phyloP scores from a whole-genome alignment of 1,140 invertebrate genomes.

The Drosophila aff. region DNA sequence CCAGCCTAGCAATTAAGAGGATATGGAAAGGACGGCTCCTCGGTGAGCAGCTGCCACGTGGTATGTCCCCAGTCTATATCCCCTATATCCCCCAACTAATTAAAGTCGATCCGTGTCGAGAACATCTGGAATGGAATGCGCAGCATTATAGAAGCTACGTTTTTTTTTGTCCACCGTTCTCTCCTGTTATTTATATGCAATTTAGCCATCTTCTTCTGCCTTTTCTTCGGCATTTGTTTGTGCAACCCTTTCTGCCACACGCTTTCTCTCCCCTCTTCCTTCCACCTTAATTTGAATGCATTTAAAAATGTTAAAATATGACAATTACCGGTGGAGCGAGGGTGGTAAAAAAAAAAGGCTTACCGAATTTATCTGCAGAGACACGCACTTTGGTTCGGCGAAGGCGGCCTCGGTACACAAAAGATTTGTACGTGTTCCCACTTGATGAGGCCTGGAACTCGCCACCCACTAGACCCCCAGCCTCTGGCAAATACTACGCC shows the following conservation, averaged over 20 bases:
- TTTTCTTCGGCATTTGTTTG: constrained; percentile 46
- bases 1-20: neutral
- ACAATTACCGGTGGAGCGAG: constrained; percentile 36
- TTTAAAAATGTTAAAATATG: constrained; percentile 84
- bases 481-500: constrained; percentile 35
- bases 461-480: constrained; percentile 5
- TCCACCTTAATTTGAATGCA: constrained; percentile 76
- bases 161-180: constrained; percentile 1
- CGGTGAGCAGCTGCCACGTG: constrained; percentile 3
- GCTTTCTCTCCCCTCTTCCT: neutral
- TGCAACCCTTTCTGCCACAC: constrained; percentile 63
- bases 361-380: constrained; percentile 55
- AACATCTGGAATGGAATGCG: constrained; percentile 35
- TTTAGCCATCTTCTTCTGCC: constrained; percentile 43
- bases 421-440: constrained; percentile 82
- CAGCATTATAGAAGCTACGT: constrained; percentile 38
- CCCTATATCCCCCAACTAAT: constrained; percentile 27
- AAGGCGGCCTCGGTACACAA: constrained; percentile 55
- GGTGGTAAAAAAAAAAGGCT: constrained; percentile 9
- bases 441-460: constrained; percentile 60
- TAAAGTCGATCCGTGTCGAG: constrained; percentile 34
- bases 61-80: constrained; percentile 5
- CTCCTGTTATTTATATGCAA: constrained; percentile 79
- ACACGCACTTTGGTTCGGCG: constrained; percentile 55
- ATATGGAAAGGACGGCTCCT: neutral